Percentiles rank a stretch among this genome's conserved stretches.
These are phyloP conservation scores for Gobio gobio DNA, from an alignment of 2,113 vertebrate species.

Conservation along the genomic window DNA sequence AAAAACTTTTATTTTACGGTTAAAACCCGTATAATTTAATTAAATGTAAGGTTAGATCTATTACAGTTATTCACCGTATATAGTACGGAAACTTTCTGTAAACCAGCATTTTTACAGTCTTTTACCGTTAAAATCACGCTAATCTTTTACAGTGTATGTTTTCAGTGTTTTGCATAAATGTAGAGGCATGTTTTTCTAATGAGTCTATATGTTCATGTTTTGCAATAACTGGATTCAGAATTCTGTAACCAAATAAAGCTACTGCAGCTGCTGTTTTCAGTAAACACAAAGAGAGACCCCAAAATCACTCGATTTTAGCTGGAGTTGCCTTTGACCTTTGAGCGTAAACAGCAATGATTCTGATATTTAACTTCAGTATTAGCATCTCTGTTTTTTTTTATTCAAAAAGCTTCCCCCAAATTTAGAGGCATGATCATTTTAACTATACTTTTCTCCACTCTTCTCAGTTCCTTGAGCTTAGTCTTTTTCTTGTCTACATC, in stretches of 20 bases:
- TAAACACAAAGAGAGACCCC: neutral
- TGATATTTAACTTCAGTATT: neutral
- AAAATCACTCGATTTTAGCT: neutral
- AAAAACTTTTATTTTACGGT: too few relatives aligned
- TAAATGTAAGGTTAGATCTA: too few relatives aligned
- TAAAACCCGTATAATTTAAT: too few relatives aligned
- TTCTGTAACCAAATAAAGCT: neutral
- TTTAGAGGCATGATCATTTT: neutral
- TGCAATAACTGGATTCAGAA: neutral
- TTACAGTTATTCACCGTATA: too few relatives aligned
- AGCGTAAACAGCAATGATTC: neutral
- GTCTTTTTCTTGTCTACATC: slow-evolving; percentile 82
- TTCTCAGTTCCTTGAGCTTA: slow-evolving; percentile 44
- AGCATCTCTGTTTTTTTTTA: neutral
- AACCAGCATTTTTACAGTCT: too few relatives aligned
- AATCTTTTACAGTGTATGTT: too few relatives aligned
- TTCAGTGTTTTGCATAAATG: neutral
- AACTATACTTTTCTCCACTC: slow-evolving; percentile 43
- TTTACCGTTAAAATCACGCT: too few relatives aligned
- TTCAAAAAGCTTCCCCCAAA: neutral
- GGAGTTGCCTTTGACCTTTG: neutral
- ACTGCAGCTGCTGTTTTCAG: neutral
- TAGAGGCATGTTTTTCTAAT: neutral
- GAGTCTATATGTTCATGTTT: neutral
- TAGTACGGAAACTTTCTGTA: too few relatives aligned